Percentiles rank a stretch among this genome's conserved stretches.
These are phyloP conservation scores for Plagodis dolabraria DNA, from an alignment of 2,888 invertebrate genomes.

Conservation along the genomic window DNA sequence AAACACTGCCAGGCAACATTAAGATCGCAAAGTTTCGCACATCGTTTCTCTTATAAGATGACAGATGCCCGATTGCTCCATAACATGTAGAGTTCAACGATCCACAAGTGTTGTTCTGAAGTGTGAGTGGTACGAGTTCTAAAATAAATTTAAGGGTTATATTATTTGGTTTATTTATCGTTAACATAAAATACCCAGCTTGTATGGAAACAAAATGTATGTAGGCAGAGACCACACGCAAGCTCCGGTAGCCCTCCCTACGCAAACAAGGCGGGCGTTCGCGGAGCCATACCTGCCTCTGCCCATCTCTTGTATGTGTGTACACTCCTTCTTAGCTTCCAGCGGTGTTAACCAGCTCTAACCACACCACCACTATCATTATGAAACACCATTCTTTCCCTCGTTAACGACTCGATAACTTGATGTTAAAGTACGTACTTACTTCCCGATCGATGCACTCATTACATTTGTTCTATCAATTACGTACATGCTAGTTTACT, in stretches of 20 bases:
- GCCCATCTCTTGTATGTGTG: conserved; percentile 56
- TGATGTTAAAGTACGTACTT: conserved; percentile 58
- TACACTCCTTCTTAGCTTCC: conserved; percentile 66
- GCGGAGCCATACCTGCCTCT: conserved; percentile 56
- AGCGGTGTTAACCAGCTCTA: conserved; percentile 71
- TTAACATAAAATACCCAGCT: conserved; percentile 41
- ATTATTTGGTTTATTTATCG: conserved; percentile 26
- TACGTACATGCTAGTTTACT: conserved; percentile 28
- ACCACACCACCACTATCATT: conserved; percentile 73
- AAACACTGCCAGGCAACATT: conserved; percentile 52
- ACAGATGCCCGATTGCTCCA: conserved; percentile 42
- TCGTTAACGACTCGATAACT: conserved; percentile 72
- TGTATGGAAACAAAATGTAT: conserved; percentile 38
- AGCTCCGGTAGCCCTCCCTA: conserved; percentile 61
- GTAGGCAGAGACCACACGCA: conserved; percentile 73
- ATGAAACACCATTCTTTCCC: conserved; percentile 74
- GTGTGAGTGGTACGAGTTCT: conserved; percentile 14
- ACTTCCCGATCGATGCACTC: conserved; percentile 53
- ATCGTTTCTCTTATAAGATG: conserved; percentile 48
- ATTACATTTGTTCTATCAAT: conserved; percentile 50
- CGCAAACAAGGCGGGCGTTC: conserved; percentile 71
- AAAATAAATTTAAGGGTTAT: conserved; percentile 21
- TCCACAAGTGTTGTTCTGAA: conserved; percentile 18
- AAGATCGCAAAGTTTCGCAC: conserved; percentile 53
- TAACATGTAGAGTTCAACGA: conserved; percentile 40